phyloP scores from a whole-genome alignment of 2,888 invertebrate species.

The Perdita meconis region DNA sequence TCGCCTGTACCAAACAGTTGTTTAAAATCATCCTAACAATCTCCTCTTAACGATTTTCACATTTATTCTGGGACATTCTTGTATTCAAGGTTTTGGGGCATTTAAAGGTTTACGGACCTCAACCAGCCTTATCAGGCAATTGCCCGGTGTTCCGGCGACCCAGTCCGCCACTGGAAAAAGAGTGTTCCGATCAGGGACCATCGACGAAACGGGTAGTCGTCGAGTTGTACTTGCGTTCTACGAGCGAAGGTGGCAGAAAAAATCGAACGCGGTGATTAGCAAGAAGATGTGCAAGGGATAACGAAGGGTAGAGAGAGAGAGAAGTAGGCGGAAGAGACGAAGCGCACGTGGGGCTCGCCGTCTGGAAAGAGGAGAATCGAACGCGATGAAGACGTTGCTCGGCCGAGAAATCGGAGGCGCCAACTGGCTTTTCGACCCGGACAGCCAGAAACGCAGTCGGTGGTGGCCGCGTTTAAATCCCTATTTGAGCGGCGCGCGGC shows the following conservation, averaged over 20 bases:
- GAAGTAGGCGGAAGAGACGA: slow-evolving; percentile 45
- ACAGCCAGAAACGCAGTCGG: neutral
- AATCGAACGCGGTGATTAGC: slow-evolving; percentile 29
- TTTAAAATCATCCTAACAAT: too few relatives aligned
- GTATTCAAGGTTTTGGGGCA: too few relatives aligned
- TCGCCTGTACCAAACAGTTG: too few relatives aligned
- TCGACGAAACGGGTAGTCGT: too few relatives aligned
- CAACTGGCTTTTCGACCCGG: slow-evolving; percentile 55
- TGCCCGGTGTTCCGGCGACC: too few relatives aligned
- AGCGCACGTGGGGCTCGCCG: slow-evolving; percentile 24
- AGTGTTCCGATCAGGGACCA: too few relatives aligned
- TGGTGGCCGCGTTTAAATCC: neutral
- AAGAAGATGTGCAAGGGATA: slow-evolving; percentile 17
- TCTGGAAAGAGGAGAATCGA: slow-evolving; percentile 19
- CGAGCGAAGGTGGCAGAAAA: neutral
- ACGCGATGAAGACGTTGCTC: slow-evolving; percentile 70
- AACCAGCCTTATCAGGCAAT: too few relatives aligned
- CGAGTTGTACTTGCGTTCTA: neutral
- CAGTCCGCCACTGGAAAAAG: too few relatives aligned
- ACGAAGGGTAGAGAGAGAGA: slow-evolving; percentile 21
- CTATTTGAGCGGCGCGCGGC: neutral
- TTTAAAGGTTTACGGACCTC: too few relatives aligned
- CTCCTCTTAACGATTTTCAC: too few relatives aligned
- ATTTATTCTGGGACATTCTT: too few relatives aligned
- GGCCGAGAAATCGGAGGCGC: slow-evolving; percentile 67